Percentiles rank a stretch among this genome's conserved stretches.
Conservation (phyloP, 1,140 invertebrate species). For the Trichoplusia ni region DNA sequence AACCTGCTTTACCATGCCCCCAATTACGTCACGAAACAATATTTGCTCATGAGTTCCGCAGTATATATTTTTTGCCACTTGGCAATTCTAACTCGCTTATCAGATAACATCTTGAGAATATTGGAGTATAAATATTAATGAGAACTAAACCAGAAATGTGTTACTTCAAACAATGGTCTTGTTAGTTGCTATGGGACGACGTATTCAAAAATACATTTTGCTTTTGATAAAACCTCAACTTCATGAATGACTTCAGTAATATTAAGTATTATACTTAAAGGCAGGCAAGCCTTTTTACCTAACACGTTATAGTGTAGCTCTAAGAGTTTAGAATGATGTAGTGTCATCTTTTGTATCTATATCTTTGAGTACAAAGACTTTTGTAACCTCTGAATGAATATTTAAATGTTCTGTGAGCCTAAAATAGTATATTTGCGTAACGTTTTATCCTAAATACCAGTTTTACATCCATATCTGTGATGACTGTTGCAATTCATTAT, state of each 20-base stretch:
- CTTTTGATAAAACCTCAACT: too few relatives aligned
- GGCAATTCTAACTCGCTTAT: neutral
- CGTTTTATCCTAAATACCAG: neutral
- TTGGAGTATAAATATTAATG: conserved; percentile 33
- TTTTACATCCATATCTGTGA: conserved; percentile 3
- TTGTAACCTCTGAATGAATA: too few relatives aligned
- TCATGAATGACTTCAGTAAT: too few relatives aligned
- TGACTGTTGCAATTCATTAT: neutral
- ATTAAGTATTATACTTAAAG: too few relatives aligned
- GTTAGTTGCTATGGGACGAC: neutral
- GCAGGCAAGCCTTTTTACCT: too few relatives aligned
- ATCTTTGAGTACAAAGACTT: too few relatives aligned
- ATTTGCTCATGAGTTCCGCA: conserved; percentile 9
- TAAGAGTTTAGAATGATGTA: too few relatives aligned
- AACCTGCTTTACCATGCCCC: neutral
- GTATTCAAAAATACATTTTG: neutral
- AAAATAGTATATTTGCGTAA: conserved; percentile 4
- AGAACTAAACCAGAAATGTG: conserved; percentile 34
- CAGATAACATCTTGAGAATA: conserved; percentile 22
- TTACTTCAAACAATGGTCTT: neutral
- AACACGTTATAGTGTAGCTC: too few relatives aligned
- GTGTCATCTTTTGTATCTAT: too few relatives aligned
- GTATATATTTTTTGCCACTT: conserved; percentile 18
- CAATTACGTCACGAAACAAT: conserved; percentile 9
- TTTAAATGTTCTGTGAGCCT: too few relatives aligned